Conservation (phyloP, 2,797 vertebrate species). For the Mionectes olivaceus region DNA sequence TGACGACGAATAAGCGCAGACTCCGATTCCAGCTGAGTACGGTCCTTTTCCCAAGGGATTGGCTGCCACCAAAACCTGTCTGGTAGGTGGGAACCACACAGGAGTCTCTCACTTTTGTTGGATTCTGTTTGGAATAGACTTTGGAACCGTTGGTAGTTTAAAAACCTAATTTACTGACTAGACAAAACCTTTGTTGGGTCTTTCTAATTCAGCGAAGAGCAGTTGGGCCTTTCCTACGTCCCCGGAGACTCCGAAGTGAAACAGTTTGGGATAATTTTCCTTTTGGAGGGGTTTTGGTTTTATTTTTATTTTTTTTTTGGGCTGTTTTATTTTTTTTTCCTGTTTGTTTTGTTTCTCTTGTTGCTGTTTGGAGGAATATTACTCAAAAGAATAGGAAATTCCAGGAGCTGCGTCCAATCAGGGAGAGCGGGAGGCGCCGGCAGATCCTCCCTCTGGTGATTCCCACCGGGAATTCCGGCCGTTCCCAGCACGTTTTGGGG, state of each 20-base stretch:
- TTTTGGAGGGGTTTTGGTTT: neutral
- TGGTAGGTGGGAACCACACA: neutral
- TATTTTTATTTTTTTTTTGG: neutral
- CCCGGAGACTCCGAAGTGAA: constrained; percentile 45
- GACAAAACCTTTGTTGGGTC: constrained; percentile 6
- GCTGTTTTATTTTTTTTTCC: neutral
- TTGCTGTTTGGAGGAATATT: constrained; percentile 2
- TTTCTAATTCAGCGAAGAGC: constrained; percentile 14
- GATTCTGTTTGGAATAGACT: constrained; percentile 22
- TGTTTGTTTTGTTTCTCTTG: neutral
- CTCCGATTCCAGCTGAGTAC: neutral
- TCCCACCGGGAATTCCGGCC: neutral
- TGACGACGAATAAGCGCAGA: constrained; percentile 9
- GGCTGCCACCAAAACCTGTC: neutral
- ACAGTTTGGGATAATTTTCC: neutral
- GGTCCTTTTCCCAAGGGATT: neutral
- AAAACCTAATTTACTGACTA: constrained; percentile 7
- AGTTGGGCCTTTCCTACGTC: constrained; percentile 24
- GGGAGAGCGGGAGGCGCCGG: neutral
- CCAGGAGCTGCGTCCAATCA: neutral
- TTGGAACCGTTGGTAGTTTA: neutral
- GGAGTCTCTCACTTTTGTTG: constrained; percentile 5
- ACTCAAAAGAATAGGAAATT: neutral
- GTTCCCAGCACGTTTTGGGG: no score
- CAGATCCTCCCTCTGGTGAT: neutral